Percentiles rank a stretch among this genome's conserved stretches.
Evolutionary conservation across 2,113 vertebrate species (phyloP).

Genomic region (Elachura formosa): DNA sequence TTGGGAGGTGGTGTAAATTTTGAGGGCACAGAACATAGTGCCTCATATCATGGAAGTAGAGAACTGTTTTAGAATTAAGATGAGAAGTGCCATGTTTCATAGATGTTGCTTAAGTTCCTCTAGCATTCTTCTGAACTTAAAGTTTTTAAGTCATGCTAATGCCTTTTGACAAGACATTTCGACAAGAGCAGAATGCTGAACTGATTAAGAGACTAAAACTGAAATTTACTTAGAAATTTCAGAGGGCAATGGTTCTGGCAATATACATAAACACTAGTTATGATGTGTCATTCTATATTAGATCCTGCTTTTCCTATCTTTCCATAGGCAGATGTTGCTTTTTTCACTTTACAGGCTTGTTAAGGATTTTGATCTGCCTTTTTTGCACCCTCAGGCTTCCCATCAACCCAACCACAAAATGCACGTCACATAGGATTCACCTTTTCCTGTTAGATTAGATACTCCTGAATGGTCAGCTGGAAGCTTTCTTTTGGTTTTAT

Average conservation of each 20-base stretch:
- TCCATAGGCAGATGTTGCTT: slow-evolving; percentile 45
- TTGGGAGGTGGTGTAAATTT: neutral
- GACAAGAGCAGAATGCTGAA: neutral
- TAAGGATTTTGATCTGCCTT: slow-evolving; percentile 2
- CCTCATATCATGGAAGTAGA: neutral
- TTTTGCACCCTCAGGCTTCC: slow-evolving; percentile 30
- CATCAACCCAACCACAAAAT: slow-evolving; percentile 9
- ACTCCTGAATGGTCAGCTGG: slow-evolving; percentile 13
- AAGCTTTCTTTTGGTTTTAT: neutral
- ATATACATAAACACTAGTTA: slow-evolving; percentile 47
- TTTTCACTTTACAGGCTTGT: slow-evolving; percentile 18
- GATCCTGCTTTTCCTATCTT: neutral
- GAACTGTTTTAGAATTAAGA: slow-evolving; percentile 26
- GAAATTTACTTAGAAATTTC: slow-evolving; percentile 32
- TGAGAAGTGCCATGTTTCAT: neutral
- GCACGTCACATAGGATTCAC: slow-evolving; percentile 33
- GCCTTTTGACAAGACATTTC: slow-evolving; percentile 10
- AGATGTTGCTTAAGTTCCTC: neutral
- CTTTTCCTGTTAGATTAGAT: slow-evolving; percentile 31
- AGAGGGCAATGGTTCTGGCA: neutral
- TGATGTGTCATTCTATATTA: slow-evolving; percentile 49
- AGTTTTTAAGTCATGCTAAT: neutral
- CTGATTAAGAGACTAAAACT: slow-evolving; percentile 19
- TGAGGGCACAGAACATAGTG: neutral
- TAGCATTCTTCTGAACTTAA: neutral